These are phyloP conservation scores for Capricornis sumatraensis DNA, from an alignment of 2,113 vertebrate species.

Conservation along the genomic window DNA sequence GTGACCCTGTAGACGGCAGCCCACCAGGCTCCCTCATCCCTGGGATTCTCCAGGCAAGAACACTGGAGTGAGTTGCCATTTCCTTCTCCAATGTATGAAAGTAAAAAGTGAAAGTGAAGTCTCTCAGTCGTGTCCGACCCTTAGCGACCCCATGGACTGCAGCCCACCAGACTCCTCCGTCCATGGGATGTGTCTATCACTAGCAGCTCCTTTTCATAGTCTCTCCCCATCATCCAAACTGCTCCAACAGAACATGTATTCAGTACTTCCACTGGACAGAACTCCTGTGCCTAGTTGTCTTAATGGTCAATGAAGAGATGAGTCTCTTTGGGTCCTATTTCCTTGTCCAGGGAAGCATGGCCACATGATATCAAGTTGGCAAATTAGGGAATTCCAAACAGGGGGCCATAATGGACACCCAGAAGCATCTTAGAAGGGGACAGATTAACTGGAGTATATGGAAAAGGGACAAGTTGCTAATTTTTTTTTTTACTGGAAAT, in stretches of 20 bases:
- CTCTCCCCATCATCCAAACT: background rate
- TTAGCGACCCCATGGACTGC: too few species aligned
- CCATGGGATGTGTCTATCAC: background rate
- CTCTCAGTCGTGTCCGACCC: too few species aligned
- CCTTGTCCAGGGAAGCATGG: background rate
- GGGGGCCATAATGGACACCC: background rate
- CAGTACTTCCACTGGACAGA: background rate
- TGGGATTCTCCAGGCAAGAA: too few species aligned
- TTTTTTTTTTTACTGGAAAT: background rate
- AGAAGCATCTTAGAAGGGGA: background rate
- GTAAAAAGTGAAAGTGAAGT: too few species aligned
- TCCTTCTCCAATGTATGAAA: too few species aligned
- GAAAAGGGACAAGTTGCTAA: background rate
- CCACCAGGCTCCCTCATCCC: too few species aligned
- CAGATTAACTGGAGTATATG: background rate
- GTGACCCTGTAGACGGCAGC: too few species aligned
- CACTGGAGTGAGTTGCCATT: too few species aligned
- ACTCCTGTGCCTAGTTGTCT: background rate
- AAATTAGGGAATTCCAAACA: background rate
- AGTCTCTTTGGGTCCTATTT: background rate
- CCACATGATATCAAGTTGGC: background rate
- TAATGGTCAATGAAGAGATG: background rate
- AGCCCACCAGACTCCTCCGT: too few species aligned
- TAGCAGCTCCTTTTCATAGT: background rate
- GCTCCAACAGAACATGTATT: background rate